Percentiles rank a stretch among this genome's conserved stretches.
Conservation (phyloP, 2,888 invertebrate species). For the Clostera curtula region DNA sequence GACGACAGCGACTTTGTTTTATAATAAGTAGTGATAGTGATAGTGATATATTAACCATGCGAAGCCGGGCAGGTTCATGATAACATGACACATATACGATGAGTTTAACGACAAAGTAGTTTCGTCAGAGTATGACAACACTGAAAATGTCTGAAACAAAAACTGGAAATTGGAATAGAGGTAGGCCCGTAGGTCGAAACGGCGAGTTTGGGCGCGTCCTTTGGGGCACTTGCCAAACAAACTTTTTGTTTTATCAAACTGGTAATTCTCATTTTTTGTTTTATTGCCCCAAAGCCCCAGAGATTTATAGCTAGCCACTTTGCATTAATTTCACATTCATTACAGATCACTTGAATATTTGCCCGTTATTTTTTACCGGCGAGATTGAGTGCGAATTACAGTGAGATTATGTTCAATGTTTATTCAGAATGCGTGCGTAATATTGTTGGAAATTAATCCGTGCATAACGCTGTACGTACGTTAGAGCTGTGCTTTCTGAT, state of each 20-base stretch:
- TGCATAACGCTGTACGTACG: slow-evolving; percentile 14
- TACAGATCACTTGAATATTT: slow-evolving; percentile 56
- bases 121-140: slow-evolving; percentile 16
- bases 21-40: too few relatives aligned
- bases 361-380: slow-evolving; percentile 40
- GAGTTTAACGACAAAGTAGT: too few relatives aligned
- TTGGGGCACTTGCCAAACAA: slow-evolving; percentile 58
- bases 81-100: too few relatives aligned
- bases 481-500: slow-evolving; percentile 12
- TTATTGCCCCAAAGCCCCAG: slow-evolving; percentile 58
- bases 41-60: too few relatives aligned
- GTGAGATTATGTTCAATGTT: slow-evolving; percentile 29
- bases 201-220: slow-evolving; percentile 39
- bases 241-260: slow-evolving; percentile 69
- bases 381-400: slow-evolving; percentile 44
- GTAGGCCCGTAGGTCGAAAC: slow-evolving; percentile 24
- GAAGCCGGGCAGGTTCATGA: too few relatives aligned
- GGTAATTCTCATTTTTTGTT: slow-evolving; percentile 69
- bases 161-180: slow-evolving; percentile 41
- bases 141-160: slow-evolving; percentile 28
- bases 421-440: slow-evolving; percentile 20
- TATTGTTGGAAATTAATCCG: slow-evolving; percentile 24
- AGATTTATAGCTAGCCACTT: slow-evolving; percentile 67
- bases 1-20: too few relatives aligned
- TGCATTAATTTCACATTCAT: slow-evolving; percentile 70